phyloP scores from a whole-genome alignment of 2,113 vertebrate species.

The Aspiorhynchus laticeps region DNA sequence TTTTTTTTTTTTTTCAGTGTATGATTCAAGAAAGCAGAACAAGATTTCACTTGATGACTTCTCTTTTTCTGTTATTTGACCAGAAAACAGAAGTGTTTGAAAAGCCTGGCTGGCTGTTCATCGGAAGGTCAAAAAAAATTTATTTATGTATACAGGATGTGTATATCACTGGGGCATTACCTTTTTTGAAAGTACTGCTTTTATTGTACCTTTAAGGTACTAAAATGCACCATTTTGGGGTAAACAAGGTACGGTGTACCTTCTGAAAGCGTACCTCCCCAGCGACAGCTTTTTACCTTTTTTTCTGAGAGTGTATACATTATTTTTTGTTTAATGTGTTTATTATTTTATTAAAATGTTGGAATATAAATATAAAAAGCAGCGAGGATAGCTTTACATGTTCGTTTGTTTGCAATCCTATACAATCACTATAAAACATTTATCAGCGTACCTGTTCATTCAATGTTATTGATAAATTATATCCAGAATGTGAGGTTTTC shows the following conservation, averaged over 20 bases:
- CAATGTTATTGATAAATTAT: neutral
- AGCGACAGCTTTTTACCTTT: no score
- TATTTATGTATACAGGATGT: neutral
- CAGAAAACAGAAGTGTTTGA: neutral
- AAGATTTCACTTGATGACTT: neutral
- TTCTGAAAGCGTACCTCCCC: no score
- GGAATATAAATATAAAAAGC: neutral
- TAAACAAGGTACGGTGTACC: no score
- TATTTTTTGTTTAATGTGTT: neutral
- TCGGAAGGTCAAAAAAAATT: neutral
- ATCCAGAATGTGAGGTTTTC: neutral
- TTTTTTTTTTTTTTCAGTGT: no score
- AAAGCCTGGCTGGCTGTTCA: neutral
- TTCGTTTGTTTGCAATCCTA: neutral
- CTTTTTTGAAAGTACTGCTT: neutral
- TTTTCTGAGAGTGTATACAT: no score
- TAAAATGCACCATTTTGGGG: neutral
- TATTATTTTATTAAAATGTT: neutral
- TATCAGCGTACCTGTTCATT: neutral
- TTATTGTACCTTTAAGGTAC: no score
- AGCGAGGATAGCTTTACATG: neutral
- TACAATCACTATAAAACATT: neutral
- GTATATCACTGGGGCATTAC: neutral
- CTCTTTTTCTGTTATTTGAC: neutral
- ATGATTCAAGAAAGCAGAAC: conserved; percentile 9